Evolutionary conservation across 30 jellyfish, hydroid and myxozoan genomes (phyloP), one percentile per base, ranked within the genome.

Genomic region (Chrysaora quinquecirrha): DNA sequence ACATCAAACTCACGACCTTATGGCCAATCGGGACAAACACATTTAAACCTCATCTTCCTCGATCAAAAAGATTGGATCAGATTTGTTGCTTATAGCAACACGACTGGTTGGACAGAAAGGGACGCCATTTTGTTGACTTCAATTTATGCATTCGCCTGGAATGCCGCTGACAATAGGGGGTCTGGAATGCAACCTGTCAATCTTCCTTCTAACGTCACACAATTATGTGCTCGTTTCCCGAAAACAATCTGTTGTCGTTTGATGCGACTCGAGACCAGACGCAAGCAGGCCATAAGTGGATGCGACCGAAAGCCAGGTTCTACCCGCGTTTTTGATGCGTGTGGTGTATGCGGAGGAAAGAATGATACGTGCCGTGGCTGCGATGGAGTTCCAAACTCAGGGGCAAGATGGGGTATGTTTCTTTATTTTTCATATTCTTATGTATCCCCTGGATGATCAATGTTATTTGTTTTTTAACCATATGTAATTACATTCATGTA

Each of bases 261-360:
- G 16, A 56, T 43, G 0, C 33, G 21, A 46, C 65, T 80, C 9
- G 21, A 31, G 63, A 3, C 54, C 82, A 64, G 30, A 64, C 69
- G 78, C 68, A 60, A 24, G 54, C 54, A 38, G 54, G 54, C 54
- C 6, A 46, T 49, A 32, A 72, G 90, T 14, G 90, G 90, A 4
- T 80, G 90, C 34, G 84, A 80, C 35, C 29, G 32, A 23, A 50
- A n/a, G 31, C 68, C 90, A 1, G 90, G 90, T 16, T 80, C 90
- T 16, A 65, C 67, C 6, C 54, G 54, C 14, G 54, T 38, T 38
- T 38, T 38, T 14, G 54, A 38, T 14, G 54, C 54, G 54, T 38
- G 54, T 14, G 54, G 54, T 3, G 54, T 38, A 38, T 38, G 54
- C 54, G 54, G 54, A 28, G 48, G 56, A 34, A 43, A 28, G 1